Evolutionary conservation across 2,888 invertebrate genomes (phyloP).

Genomic region (Esperia sulphurella): DNA sequence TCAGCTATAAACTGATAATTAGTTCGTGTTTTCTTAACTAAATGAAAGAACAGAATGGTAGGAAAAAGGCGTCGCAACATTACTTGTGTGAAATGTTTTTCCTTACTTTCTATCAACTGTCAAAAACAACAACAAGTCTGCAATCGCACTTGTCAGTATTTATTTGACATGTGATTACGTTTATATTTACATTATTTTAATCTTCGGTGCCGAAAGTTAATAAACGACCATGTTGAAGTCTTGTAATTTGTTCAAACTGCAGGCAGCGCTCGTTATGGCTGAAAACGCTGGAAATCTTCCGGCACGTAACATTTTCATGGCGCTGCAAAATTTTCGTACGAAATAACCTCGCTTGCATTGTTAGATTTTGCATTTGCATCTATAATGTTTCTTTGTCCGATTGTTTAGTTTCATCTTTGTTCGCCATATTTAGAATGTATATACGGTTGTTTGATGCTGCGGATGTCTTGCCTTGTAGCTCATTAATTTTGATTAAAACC

Average conservation of each 20-base stretch:
- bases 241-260: constrained; percentile 31
- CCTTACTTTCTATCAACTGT: too few species aligned
- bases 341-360: constrained; percentile 38
- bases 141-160: too few species aligned
- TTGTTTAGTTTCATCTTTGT: not conserved
- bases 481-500: too few species aligned
- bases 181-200: constrained; percentile 5
- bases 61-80: too few species aligned
- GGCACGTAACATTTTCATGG: constrained; percentile 47
- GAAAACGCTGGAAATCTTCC: constrained; percentile 21
- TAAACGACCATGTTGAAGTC: constrained; percentile 6
- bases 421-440: not conserved
- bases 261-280: constrained; percentile 39
- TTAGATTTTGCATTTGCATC: constrained; percentile 23
- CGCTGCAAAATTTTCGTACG: constrained; percentile 36
- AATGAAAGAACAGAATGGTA: too few species aligned
- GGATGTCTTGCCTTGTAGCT: too few species aligned
- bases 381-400: constrained; percentile 2
- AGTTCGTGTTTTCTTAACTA: too few species aligned
- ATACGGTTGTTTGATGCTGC: too few species aligned
- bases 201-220: constrained; percentile 5
- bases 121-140: too few species aligned
- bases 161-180: not conserved
- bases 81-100: too few species aligned
- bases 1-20: too few species aligned